phyloP scores from a whole-genome alignment of 2,888 invertebrate genomes.

The Pheosia gnoma region DNA sequence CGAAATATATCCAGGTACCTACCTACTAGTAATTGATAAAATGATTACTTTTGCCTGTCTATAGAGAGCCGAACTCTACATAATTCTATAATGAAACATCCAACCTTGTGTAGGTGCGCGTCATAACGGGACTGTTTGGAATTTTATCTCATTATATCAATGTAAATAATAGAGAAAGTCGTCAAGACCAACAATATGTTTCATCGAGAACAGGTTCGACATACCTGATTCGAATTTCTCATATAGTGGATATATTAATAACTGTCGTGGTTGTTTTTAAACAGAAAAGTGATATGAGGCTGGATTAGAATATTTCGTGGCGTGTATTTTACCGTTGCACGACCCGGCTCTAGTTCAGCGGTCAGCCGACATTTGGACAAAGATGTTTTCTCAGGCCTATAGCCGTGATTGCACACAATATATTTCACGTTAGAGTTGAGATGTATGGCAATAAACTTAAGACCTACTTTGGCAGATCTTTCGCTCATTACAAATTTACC shows the following conservation, averaged over 20 bases:
- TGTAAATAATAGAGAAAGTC: conserved; percentile 38
- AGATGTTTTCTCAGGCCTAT: conserved; percentile 37
- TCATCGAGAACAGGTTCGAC: conserved; percentile 40
- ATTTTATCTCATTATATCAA: conserved; percentile 20
- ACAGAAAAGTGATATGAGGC: conserved; percentile 37
- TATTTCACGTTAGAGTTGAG: conserved; percentile 14
- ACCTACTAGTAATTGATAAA: not conserved
- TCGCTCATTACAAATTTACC: not conserved
- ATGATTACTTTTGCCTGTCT: not conserved
- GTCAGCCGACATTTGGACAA: conserved; percentile 53
- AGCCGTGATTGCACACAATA: conserved; percentile 23
- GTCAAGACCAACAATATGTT: conserved; percentile 23
- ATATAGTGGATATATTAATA: conserved; percentile 16
- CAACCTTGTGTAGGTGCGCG: conserved; percentile 4
- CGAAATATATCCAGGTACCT: too few species aligned
- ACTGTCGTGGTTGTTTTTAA: conserved; percentile 39
- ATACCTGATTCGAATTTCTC: conserved; percentile 28
- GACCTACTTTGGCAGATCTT: conserved; percentile 1
- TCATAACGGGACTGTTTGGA: conserved; percentile 15
- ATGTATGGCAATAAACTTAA: not conserved
- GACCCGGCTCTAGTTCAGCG: conserved; percentile 41
- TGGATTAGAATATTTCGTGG: conserved; percentile 36
- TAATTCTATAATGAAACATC: not conserved
- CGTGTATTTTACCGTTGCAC: conserved; percentile 59
- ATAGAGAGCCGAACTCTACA: conserved; percentile 2